Base-by-base conservation (phyloP, 2,797 vertebrate genomes). In the Tragelaphus oryx region DNA sequence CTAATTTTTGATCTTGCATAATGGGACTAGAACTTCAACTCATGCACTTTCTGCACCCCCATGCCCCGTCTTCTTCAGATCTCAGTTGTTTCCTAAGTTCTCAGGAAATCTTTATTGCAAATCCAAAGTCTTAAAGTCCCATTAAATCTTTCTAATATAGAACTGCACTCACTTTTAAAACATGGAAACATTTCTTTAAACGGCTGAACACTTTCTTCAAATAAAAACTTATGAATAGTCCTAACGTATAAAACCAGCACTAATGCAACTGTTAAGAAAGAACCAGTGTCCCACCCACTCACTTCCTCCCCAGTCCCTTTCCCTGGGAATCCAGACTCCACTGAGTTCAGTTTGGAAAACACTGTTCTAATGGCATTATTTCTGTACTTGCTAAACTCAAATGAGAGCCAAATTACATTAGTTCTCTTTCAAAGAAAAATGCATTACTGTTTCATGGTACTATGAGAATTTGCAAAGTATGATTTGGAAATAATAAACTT, bases 311-410 rank as follows among this genome's bases (percentile, higher is more conserved):
- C 33, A 12, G 10, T 12, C 24, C 18, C 41, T 78, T 57, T 37
- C 26, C 55, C 37, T 87, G 48, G 20, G 33, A 91, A 80, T 11
- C 9, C 18, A 71, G 26, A 62, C 10, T 78, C 65, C 71, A 22
- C 1, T 5, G 28, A 65, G 60, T 37, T 62, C 55, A 22, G 28
- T 84, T 74, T 87, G 80, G 94, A 97, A 95, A 55, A 55, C 68
- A 50, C 24, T 50, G 11, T 17, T 90, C 48, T 79, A 71, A 87
- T 20, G 41, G 26, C 17, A 65, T 84, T 79, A 79, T 37, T 17
- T 60, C 30, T 84, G 41, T 76, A 46, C 87, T 86, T 96, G 71
- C n/a, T 52, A 84, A 93, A 91, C 74, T 94, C 83, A 94, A 84
- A 88, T 86, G 9, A 84, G 57, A 65, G 33, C 78, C 52, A 95